Evolutionary conservation across 2,888 invertebrate species (phyloP).

Genomic region (Acronicta aceris): DNA sequence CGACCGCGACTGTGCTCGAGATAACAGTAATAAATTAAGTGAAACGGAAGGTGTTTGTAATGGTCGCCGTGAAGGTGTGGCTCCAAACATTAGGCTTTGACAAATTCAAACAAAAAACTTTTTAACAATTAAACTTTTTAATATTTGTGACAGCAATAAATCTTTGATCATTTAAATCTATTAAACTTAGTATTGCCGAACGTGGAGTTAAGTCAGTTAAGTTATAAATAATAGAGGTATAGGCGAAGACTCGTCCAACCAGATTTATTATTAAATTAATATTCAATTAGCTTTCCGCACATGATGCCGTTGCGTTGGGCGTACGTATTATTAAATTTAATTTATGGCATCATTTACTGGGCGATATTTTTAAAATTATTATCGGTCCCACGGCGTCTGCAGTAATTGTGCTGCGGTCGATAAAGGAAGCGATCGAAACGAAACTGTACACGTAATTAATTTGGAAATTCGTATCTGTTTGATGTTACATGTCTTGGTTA

Average conservation of each 20-base stretch:
- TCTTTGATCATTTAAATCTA: slow-evolving; percentile 65
- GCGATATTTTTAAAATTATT: slow-evolving; percentile 87
- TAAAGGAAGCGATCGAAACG: slow-evolving; percentile 66
- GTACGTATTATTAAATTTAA: slow-evolving; percentile 87
- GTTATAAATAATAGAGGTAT: slow-evolving; percentile 80
- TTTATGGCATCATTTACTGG: slow-evolving; percentile 88
- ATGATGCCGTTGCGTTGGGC: slow-evolving; percentile 85
- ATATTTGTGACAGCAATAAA: slow-evolving; percentile 61
- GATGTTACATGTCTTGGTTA: slow-evolving; percentile 9
- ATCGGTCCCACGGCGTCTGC: slow-evolving; percentile 77
- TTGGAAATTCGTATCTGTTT: slow-evolving; percentile 31
- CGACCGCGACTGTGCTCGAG: slow-evolving; percentile 85
- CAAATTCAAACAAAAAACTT: slow-evolving; percentile 55
- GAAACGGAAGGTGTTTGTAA: slow-evolving; percentile 86
- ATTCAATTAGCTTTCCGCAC: slow-evolving; percentile 89
- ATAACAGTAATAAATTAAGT: slow-evolving; percentile 87
- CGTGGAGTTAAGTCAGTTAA: slow-evolving; percentile 79
- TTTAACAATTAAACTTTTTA: slow-evolving; percentile 49
- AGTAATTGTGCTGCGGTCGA: slow-evolving; percentile 78
- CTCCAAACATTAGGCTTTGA: slow-evolving; percentile 72
- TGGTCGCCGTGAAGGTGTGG: slow-evolving; percentile 80
- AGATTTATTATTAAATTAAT: slow-evolving; percentile 88
- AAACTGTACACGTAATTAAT: slow-evolving; percentile 41
- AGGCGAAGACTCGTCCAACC: slow-evolving; percentile 77
- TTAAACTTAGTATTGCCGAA: slow-evolving; percentile 66